These are phyloP conservation scores for Coendou prehensilis DNA, from an alignment of 2,797 vertebrate species.

Conservation along the genomic window DNA sequence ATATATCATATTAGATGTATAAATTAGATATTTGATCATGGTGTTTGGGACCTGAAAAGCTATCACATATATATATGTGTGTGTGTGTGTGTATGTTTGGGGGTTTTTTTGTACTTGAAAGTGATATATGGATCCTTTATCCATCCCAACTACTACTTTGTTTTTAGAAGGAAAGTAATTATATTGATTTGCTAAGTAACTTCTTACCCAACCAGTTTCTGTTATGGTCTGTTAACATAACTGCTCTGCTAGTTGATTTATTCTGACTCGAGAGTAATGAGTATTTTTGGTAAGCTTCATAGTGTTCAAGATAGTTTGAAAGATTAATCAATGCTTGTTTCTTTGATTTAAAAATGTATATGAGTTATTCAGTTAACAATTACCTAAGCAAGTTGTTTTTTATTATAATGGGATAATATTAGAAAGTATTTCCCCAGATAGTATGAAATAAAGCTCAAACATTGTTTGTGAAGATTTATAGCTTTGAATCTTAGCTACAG, in stretches of 20 bases:
- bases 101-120: constrained; percentile 31
- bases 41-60: constrained; percentile 25
- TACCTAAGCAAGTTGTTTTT: constrained; percentile 60
- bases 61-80: neutral
- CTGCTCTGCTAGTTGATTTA: constrained; percentile 61
- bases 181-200: constrained; percentile 70
- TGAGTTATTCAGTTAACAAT: constrained; percentile 58
- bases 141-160: neutral
- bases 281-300: constrained; percentile 70
- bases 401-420: constrained; percentile 46
- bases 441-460: constrained; percentile 48
- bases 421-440: constrained; percentile 55
- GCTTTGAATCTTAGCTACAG: constrained; percentile 15
- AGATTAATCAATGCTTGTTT: constrained; percentile 60
- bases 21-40: constrained; percentile 55
- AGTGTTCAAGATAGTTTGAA: constrained; percentile 57
- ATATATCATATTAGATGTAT: constrained; percentile 50
- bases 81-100: neutral
- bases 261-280: constrained; percentile 59
- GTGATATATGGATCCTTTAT: neutral
- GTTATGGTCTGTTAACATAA: constrained; percentile 32
- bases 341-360: constrained; percentile 57
- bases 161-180: constrained; percentile 49
- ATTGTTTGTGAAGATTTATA: constrained; percentile 49
- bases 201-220: constrained; percentile 47